phyloP scores from a whole-genome alignment of 1,140 invertebrate species.

The Bathynomus jamesi region DNA sequence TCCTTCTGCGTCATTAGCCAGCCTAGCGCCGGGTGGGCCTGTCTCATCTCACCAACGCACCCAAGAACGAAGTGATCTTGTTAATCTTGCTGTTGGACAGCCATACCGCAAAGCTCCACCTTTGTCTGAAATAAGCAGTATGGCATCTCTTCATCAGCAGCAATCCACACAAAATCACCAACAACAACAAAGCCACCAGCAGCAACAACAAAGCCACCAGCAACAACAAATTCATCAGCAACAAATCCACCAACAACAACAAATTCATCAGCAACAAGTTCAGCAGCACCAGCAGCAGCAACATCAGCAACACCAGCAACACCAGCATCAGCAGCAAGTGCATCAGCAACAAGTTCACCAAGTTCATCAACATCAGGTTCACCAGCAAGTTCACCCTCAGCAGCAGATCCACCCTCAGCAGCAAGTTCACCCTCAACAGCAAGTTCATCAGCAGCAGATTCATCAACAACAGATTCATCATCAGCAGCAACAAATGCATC shows the following conservation, averaged over 20 bases:
- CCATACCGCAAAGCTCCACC: constrained; percentile 24
- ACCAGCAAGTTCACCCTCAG: constrained; percentile 16
- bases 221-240: constrained; percentile 37
- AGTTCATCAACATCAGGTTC: constrained; percentile 4
- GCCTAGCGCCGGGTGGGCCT: constrained; percentile 30
- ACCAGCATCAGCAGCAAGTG: constrained; percentile 7
- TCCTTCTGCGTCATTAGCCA: constrained; percentile 26
- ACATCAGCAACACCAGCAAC: constrained; percentile 19
- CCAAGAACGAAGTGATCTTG: constrained; percentile 18
- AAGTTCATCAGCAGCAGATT: constrained; percentile 44
- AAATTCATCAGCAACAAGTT: constrained; percentile 51
- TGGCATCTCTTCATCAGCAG: neutral
- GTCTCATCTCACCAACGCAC: constrained; percentile 25
- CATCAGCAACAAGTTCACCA: constrained; percentile 12
- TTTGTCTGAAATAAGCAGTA: neutral
- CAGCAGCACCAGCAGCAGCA: constrained; percentile 46
- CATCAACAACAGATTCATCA: constrained; percentile 51
- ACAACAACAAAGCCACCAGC: neutral
- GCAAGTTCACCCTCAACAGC: constrained; percentile 11
- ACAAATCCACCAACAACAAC: constrained; percentile 52
- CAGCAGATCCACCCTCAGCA: constrained; percentile 16
- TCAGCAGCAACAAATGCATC: constrained; percentile 51
- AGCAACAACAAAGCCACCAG: constrained; percentile 5
- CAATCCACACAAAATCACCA: neutral
- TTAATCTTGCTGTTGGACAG: constrained; percentile 25